Conservation (phyloP, 2,797 vertebrate species). For the Manis crassicaudata region DNA sequence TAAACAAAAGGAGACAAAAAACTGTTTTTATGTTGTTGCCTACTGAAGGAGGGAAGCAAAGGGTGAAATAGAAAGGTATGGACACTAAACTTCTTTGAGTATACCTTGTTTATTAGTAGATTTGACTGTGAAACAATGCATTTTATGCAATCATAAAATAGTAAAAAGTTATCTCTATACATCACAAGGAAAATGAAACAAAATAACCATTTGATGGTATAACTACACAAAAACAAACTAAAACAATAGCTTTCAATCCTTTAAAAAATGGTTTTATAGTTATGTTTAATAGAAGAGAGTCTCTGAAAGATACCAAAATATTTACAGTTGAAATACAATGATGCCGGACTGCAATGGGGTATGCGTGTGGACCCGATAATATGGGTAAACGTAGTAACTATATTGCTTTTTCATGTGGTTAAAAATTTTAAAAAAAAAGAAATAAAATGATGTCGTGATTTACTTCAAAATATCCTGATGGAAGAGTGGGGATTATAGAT, state of each 20-base stretch:
- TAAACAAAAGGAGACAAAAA: not conserved
- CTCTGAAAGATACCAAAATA: not conserved
- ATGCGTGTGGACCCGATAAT: no score
- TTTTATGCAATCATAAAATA: not conserved
- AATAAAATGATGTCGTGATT: slow-evolving; percentile 26
- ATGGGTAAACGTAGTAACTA: no score
- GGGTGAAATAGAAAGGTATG: not conserved
- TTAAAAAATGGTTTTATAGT: not conserved
- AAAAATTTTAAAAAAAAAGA: not conserved
- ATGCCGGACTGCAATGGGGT: not conserved
- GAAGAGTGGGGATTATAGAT: not conserved
- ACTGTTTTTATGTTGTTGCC: not conserved
- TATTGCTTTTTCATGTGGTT: no score
- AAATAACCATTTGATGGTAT: not conserved
- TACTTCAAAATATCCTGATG: not conserved
- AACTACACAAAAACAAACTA: not conserved
- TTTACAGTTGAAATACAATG: slow-evolving; percentile 21
- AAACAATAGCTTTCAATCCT: not conserved
- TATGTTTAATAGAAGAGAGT: not conserved
- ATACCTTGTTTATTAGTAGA: not conserved
- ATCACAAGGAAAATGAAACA: not conserved
- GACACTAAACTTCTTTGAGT: not conserved
- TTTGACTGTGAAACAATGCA: not conserved
- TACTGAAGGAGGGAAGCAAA: not conserved
- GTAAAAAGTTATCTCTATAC: not conserved